phyloP scores from a whole-genome alignment of 2,888 invertebrate species.

The Orchesellides sinensis region DNA sequence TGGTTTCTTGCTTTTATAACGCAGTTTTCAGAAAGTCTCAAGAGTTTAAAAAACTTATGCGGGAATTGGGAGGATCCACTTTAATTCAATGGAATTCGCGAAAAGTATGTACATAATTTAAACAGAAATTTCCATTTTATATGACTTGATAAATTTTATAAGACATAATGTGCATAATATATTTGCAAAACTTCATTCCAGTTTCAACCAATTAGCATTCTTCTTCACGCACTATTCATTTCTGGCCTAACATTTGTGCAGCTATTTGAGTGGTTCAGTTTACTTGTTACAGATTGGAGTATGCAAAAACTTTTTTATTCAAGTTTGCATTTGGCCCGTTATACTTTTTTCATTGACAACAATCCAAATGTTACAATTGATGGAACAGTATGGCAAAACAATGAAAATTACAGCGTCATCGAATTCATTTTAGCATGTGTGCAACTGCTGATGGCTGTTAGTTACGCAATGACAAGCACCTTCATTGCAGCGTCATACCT shows the following conservation, averaged over 20 bases:
- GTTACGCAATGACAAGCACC: not conserved
- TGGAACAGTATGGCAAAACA: not conserved
- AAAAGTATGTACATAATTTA: slow-evolving; percentile 8
- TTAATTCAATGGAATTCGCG: not conserved
- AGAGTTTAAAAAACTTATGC: slow-evolving; percentile 21
- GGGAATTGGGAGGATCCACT: not conserved
- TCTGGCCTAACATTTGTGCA: not conserved
- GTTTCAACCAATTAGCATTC: not conserved
- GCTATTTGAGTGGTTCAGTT: slow-evolving; percentile 19
- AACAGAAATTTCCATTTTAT: not conserved
- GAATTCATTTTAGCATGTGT: not conserved
- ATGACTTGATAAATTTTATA: not conserved
- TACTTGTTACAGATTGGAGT: not conserved
- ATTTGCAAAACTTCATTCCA: not conserved
- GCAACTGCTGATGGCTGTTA: not conserved
- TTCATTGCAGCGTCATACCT: slow-evolving; percentile 13
- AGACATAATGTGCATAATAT: not conserved
- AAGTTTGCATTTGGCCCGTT: slow-evolving; percentile 2
- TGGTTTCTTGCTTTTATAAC: slow-evolving; percentile 20
- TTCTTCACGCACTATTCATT: slow-evolving; percentile 17
- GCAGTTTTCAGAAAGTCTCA: not conserved
- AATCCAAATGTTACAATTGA: not conserved
- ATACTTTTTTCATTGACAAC: slow-evolving; percentile 35
- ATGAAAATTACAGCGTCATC: not conserved
- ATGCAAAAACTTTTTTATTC: slow-evolving; percentile 4